Evolutionary conservation across 2,888 invertebrate species (phyloP).

Genomic region (Agonum fuliginosum): DNA sequence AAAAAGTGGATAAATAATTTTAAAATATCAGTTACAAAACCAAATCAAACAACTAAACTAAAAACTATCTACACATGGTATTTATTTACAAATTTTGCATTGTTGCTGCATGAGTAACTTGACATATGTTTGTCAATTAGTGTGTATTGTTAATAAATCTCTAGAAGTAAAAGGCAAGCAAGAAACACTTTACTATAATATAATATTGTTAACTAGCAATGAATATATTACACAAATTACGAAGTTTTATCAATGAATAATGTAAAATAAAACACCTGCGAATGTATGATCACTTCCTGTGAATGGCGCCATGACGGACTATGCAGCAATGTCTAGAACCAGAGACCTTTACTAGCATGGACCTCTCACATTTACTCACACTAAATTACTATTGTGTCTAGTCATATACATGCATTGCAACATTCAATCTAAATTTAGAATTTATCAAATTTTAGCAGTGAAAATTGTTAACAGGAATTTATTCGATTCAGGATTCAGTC

Average conservation of each 20-base stretch:
- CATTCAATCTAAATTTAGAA: too few relatives aligned
- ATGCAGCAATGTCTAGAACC: background rate
- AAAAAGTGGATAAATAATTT: too few relatives aligned
- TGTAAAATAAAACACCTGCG: constrained; percentile 51
- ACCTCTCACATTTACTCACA: background rate
- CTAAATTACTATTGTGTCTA: too few relatives aligned
- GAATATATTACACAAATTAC: constrained; percentile 43
- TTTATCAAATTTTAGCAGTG: too few relatives aligned
- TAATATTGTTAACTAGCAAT: constrained; percentile 15
- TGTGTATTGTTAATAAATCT: constrained; percentile 24
- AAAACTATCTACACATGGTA: background rate
- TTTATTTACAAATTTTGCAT: background rate
- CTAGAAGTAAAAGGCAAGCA: background rate
- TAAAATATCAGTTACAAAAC: background rate
- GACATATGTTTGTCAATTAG: constrained; percentile 27
- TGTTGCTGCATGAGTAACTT: constrained; percentile 7
- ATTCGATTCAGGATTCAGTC: too few relatives aligned
- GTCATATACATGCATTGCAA: too few relatives aligned
- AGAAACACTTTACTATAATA: background rate
- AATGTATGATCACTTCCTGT: constrained; percentile 38
- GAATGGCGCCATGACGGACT: constrained; percentile 31
- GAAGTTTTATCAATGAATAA: constrained; percentile 53
- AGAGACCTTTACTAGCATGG: constrained; percentile 3
- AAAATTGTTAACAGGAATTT: too few relatives aligned
- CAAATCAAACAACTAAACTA: background rate